Percentiles rank a stretch among this genome's conserved stretches.
phyloP scores from a whole-genome alignment of 2,888 invertebrate species.

The Marasmarcha lunaedactyla region DNA sequence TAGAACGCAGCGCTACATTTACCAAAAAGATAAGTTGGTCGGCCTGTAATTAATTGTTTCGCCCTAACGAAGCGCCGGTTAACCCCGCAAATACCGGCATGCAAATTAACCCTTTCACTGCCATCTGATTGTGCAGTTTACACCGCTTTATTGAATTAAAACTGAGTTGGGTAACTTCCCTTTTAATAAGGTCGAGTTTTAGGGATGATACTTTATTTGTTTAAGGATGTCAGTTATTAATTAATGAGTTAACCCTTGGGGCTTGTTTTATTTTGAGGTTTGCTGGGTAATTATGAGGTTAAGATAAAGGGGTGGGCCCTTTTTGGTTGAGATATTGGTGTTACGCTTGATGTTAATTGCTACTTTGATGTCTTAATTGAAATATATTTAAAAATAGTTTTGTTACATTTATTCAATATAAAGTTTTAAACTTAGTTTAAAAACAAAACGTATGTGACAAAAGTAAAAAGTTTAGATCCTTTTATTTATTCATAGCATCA shows the following conservation, averaged over 20 bases:
- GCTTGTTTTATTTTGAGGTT: constrained; percentile 47
- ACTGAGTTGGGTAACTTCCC: constrained; percentile 27
- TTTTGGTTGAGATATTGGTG: too few relatives aligned
- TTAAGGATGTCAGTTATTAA: constrained; percentile 35
- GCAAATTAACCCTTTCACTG: constrained; percentile 68
- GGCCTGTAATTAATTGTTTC: constrained; percentile 59
- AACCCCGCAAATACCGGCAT: constrained; percentile 60
- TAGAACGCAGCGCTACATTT: too few relatives aligned
- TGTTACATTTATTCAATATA: too few relatives aligned
- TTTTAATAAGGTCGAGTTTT: constrained; percentile 47
- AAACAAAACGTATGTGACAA: too few relatives aligned
- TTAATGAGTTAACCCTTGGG: constrained; percentile 53
- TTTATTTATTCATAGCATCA: too few relatives aligned
- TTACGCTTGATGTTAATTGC: too few relatives aligned
- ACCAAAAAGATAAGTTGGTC: too few relatives aligned
- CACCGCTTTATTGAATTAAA: constrained; percentile 65
- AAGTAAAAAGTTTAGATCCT: too few relatives aligned
- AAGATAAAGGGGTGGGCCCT: constrained; percentile 34
- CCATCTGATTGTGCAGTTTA: constrained; percentile 54
- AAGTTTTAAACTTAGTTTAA: too few relatives aligned
- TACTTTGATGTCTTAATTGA: too few relatives aligned
- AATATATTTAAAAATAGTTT: too few relatives aligned
- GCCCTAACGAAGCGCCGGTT: constrained; percentile 65
- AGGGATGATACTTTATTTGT: constrained; percentile 57
- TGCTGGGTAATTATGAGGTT: constrained; percentile 36